A percentile compares a stretch with the other conserved stretches of the same genome.
phyloP scores from a whole-genome alignment of 1,140 invertebrate species.

The Dolichoris vasculosae region DNA sequence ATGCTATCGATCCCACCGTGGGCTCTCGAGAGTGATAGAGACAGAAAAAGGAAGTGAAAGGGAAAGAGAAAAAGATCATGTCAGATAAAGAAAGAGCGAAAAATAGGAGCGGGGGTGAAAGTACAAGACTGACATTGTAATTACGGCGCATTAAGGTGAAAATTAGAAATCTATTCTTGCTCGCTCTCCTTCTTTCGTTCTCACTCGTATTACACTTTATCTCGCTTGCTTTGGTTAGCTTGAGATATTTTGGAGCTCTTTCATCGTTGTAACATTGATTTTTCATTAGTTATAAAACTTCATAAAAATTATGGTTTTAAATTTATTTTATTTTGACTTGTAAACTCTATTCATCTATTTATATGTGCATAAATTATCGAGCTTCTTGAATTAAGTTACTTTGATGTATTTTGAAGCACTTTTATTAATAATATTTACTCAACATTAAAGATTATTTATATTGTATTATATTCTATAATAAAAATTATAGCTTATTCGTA shows the following conservation, averaged over 20 bases:
- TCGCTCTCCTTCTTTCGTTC: background rate
- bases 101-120: background rate
- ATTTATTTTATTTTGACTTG: background rate
- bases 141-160: constrained; percentile 47
- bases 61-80: background rate
- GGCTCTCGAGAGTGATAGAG: background rate
- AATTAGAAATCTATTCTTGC: constrained; percentile 51
- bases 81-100: background rate
- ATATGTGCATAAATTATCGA: too few species aligned
- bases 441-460: too few species aligned
- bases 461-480: too few species aligned
- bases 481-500: too few species aligned
- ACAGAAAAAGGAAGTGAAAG: background rate
- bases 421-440: too few species aligned
- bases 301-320: constrained; percentile 1
- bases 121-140: constrained; percentile 47
- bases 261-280: constrained; percentile 14
- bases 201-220: constrained; percentile 20
- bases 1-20: constrained; percentile 2
- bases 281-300: background rate
- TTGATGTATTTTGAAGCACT: too few species aligned
- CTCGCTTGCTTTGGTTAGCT: background rate
- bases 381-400: too few species aligned
- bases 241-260: background rate
- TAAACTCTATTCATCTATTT: background rate